A percentile compares a stretch with the other conserved stretches of the same genome.
Conservation (phyloP, 1,140 invertebrate species). For the Drosophila chauvacae region DNA sequence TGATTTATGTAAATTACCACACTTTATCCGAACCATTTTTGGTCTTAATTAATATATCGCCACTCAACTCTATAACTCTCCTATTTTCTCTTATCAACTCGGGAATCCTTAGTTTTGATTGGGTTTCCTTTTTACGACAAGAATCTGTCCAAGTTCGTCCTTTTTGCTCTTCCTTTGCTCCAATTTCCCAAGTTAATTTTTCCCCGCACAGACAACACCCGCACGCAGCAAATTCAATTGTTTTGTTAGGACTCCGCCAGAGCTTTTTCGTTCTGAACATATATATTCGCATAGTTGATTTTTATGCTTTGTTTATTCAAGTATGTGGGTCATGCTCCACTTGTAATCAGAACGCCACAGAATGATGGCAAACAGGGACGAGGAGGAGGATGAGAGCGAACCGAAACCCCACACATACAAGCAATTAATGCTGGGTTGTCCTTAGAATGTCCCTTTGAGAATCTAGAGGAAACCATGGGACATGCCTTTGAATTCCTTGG, state of each 20-base stretch:
- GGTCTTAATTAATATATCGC: not conserved
- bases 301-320: slow-evolving; percentile 49
- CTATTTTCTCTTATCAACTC: not conserved
- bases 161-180: slow-evolving; percentile 6
- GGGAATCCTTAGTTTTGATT: slow-evolving; percentile 17
- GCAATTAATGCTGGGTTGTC: slow-evolving; percentile 38
- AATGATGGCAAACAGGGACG: not conserved
- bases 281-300: slow-evolving; percentile 39
- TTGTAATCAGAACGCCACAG: slow-evolving; percentile 23
- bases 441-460: slow-evolving; percentile 32
- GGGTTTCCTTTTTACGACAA: slow-evolving; percentile 17
- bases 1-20: not conserved
- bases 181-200: slow-evolving; percentile 10
- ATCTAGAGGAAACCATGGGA: slow-evolving; percentile 20
- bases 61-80: not conserved
- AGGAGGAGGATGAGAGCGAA: not conserved
- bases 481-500: slow-evolving; percentile 28
- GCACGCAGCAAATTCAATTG: slow-evolving; percentile 42
- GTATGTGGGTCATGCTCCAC: slow-evolving; percentile 60
- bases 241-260: slow-evolving; percentile 19
- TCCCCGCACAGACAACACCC: not conserved
- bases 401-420: not conserved
- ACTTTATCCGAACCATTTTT: no score
- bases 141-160: slow-evolving; percentile 20
- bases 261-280: slow-evolving; percentile 13